Evolutionary conservation across 2,797 vertebrate species (phyloP).

Genomic region (Sebastes oblongus): DNA sequence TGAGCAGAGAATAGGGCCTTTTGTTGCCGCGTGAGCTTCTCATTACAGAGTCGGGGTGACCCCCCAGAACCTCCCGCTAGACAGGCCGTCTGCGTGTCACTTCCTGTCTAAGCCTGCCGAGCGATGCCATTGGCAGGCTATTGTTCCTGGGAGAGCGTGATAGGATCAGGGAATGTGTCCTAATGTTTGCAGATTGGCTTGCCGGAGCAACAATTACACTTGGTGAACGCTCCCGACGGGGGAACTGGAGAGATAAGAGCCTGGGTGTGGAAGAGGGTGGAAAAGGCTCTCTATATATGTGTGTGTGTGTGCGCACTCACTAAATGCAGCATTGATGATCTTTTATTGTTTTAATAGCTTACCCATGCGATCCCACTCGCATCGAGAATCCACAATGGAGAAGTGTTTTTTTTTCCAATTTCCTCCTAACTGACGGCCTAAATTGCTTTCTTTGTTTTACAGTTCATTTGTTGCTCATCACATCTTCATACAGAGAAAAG

Average conservation of each 20-base stretch:
- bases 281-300: slow-evolving; percentile 29
- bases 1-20: slow-evolving; percentile 61
- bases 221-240: slow-evolving; percentile 68
- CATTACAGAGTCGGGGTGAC: slow-evolving; percentile 76
- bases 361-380: slow-evolving; percentile 37
- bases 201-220: slow-evolving; percentile 77
- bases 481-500: slow-evolving; percentile 44
- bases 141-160: slow-evolving; percentile 76
- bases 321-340: slow-evolving; percentile 56
- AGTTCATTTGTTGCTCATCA: slow-evolving; percentile 65
- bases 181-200: slow-evolving; percentile 81
- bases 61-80: slow-evolving; percentile 54
- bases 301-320: background rate
- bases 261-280: slow-evolving; percentile 70
- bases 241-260: slow-evolving; percentile 67
- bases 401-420: slow-evolving; percentile 72
- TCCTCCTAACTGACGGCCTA: slow-evolving; percentile 57
- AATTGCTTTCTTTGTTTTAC: slow-evolving; percentile 77
- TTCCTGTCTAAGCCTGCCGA: slow-evolving; percentile 72
- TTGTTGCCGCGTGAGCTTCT: slow-evolving; percentile 71
- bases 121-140: slow-evolving; percentile 73
- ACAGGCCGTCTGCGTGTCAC: slow-evolving; percentile 78
- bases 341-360: slow-evolving; percentile 77
- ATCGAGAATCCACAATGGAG: slow-evolving; percentile 67
- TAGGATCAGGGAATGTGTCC: slow-evolving; percentile 77